Percentiles rank a stretch among this genome's conserved stretches.
phyloP scores from a whole-genome alignment of 2,113 vertebrate species.

The Dascyllus trimaculatus region DNA sequence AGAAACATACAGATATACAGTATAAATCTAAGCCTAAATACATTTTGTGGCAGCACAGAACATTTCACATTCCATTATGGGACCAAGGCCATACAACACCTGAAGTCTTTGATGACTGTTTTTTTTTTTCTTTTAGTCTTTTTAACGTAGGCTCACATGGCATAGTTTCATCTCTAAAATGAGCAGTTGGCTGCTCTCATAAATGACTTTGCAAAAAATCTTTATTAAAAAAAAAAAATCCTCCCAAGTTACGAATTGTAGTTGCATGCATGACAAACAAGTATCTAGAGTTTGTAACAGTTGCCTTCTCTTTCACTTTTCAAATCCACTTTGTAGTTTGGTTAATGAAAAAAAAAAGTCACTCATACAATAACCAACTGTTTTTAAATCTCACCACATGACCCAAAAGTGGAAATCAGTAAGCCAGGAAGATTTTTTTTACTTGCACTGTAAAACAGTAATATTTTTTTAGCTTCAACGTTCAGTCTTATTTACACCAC shows the following conservation, averaged over 20 bases:
- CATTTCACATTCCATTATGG: slow-evolving; percentile 84
- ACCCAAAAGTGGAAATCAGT: slow-evolving; percentile 6
- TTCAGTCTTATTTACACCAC: slow-evolving; percentile 45
- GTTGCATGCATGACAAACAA: slow-evolving; percentile 76
- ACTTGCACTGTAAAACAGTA: background rate
- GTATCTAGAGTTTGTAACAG: slow-evolving; percentile 52
- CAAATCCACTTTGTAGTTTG: slow-evolving; percentile 30
- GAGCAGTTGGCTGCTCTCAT: slow-evolving; percentile 63
- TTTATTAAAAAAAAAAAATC: slow-evolving; percentile 1
- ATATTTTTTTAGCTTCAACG: background rate
- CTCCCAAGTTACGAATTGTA: slow-evolving; percentile 53
- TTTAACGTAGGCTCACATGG: slow-evolving; percentile 67
- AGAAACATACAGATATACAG: slow-evolving; percentile 81
- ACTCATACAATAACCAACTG: slow-evolving; percentile 24
- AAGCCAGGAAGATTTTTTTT: slow-evolving; percentile 5
- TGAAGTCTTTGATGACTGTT: slow-evolving; percentile 63
- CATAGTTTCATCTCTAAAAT: slow-evolving; percentile 63
- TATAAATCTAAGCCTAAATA: slow-evolving; percentile 83
- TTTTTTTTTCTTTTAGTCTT: background rate
- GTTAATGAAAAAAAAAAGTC: slow-evolving; percentile 14
- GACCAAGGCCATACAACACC: slow-evolving; percentile 81
- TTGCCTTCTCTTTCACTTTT: slow-evolving; percentile 11
- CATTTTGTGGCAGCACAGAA: slow-evolving; percentile 85
- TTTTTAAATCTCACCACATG: slow-evolving; percentile 32
- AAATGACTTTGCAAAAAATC: slow-evolving; percentile 53